These are phyloP conservation scores for Florisuga fusca DNA, from an alignment of 2,797 vertebrate species.

Conservation along the genomic window DNA sequence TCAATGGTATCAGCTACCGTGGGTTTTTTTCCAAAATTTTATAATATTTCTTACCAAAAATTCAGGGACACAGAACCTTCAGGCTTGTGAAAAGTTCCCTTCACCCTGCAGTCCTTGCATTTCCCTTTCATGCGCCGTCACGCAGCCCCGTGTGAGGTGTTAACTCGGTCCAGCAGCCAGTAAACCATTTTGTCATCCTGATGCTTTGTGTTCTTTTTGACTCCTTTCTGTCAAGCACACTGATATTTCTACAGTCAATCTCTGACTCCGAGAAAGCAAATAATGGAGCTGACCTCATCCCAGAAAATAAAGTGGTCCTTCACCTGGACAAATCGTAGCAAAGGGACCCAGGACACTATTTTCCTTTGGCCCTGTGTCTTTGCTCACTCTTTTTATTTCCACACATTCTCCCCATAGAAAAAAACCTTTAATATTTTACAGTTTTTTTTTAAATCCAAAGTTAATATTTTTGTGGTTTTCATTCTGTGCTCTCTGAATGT, in stretches of 20 bases:
- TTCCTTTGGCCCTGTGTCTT: background rate
- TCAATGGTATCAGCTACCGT: background rate
- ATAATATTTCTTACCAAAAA: background rate
- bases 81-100: background rate
- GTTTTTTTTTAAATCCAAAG: background rate
- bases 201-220: slow-evolving; percentile 13
- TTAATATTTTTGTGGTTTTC: background rate
- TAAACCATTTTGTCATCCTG: background rate
- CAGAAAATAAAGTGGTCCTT: background rate
- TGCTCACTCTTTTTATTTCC: background rate
- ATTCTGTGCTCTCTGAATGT: background rate
- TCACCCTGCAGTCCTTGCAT: background rate
- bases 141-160: background rate
- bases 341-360: background rate
- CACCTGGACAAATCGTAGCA: background rate
- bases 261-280: background rate
- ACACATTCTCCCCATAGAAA: background rate
- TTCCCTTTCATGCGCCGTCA: background rate
- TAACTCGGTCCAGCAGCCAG: background rate
- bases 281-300: background rate
- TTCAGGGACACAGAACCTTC: background rate
- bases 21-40: background rate
- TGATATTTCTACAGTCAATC: background rate
- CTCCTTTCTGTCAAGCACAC: background rate
- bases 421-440: background rate